phyloP scores from a whole-genome alignment of 2,797 vertebrate species.

The Sebastes taczanowskii region DNA sequence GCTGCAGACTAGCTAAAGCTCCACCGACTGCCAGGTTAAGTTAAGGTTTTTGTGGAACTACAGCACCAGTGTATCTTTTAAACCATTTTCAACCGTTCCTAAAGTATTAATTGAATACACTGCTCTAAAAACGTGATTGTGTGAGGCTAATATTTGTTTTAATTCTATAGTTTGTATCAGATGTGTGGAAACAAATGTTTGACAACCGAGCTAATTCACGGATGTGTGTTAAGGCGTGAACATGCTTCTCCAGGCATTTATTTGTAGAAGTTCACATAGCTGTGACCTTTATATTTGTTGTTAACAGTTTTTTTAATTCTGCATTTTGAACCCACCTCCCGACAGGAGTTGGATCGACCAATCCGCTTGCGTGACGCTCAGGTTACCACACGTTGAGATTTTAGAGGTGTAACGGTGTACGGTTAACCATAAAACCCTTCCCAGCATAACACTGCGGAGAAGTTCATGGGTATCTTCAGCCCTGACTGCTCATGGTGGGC shows the following conservation, averaged over 20 bases:
- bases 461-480: too few species aligned
- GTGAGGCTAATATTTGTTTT: not conserved
- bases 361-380: not conserved
- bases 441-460: too few species aligned
- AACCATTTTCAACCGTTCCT: not conserved
- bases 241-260: not conserved
- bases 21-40: not conserved
- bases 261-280: not conserved
- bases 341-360: not conserved
- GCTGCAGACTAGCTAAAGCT: slow-evolving; percentile 3
- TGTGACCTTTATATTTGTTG: not conserved
- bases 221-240: not conserved
- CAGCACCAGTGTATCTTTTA: not conserved
- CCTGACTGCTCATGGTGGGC: too few species aligned
- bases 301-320: not conserved
- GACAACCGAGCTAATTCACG: not conserved
- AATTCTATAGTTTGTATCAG: not conserved
- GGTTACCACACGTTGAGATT: not conserved
- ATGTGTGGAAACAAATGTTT: not conserved
- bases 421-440: too few species aligned
- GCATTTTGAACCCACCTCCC: not conserved
- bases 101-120: too few species aligned
- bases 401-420: not conserved
- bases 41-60: not conserved
- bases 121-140: too few species aligned